phyloP scores from a whole-genome alignment of 2,113 vertebrate species.

The Choloepus hoffmanni region DNA sequence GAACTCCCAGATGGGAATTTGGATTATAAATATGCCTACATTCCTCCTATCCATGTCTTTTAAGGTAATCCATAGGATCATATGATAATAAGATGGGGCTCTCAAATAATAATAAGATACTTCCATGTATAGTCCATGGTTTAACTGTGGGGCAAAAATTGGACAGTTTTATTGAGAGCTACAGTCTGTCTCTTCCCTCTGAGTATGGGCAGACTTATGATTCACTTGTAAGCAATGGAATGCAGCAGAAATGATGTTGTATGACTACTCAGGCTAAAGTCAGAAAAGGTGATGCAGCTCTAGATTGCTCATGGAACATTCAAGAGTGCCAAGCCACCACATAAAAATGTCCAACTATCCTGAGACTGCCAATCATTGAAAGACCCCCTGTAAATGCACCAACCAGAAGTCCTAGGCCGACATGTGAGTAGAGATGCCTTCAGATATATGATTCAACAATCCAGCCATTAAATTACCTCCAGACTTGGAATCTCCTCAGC shows the following conservation, averaged over 20 bases:
- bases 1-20: background rate
- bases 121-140: background rate
- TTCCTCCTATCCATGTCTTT: background rate
- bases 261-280: no score
- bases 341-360: no score
- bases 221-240: no score
- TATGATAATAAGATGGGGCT: background rate
- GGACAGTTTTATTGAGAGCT: background rate
- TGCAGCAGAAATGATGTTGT: no score
- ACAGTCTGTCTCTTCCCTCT: no score
- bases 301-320: no score
- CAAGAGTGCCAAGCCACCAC: no score
- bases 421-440: background rate
- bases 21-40: background rate
- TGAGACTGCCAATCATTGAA: background rate
- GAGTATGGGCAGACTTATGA: no score
- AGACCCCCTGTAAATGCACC: background rate
- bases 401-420: background rate
- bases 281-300: no score
- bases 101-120: background rate
- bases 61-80: background rate
- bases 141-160: background rate
- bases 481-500: background rate
- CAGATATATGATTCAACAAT: background rate
- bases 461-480: background rate